Evolutionary conservation across 2,113 vertebrate species (phyloP).

Genomic region (Tympanuchus pallidicinctus): DNA sequence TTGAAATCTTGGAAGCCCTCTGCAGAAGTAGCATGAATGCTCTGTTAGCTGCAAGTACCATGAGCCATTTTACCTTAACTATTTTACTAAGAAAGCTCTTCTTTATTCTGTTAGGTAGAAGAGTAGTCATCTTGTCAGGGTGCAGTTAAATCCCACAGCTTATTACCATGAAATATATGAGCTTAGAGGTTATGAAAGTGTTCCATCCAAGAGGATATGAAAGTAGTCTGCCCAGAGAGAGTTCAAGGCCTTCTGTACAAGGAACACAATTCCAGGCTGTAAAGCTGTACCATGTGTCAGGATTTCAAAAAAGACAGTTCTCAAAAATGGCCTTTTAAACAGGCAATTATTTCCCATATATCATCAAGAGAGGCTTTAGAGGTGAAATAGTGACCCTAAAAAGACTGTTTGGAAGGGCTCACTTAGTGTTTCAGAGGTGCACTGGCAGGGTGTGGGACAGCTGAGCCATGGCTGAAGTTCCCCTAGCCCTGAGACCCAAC

Average conservation of each 20-base stretch:
- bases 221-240: conserved; percentile 57
- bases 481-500: not conserved
- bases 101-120: conserved; percentile 39
- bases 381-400: not conserved
- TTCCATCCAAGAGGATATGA: conserved; percentile 55
- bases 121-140: conserved; percentile 26
- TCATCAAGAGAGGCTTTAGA: not conserved
- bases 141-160: conserved; percentile 62
- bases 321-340: conserved; percentile 37
- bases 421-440: not conserved
- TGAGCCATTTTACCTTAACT: conserved; percentile 29
- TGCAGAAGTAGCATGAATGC: not conserved
- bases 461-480: not conserved
- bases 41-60: not conserved
- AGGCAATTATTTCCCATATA: conserved; percentile 16
- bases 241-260: conserved; percentile 50
- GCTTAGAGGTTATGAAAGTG: conserved; percentile 56
- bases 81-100: conserved; percentile 50
- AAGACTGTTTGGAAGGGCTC: not conserved
- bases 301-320: conserved; percentile 30
- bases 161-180: conserved; percentile 69
- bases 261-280: conserved; percentile 16
- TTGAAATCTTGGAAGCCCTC: not conserved
- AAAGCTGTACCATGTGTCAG: conserved; percentile 6
- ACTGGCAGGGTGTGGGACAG: not conserved